A percentile compares a stretch with the other conserved stretches of the same genome.
Conservation (phyloP, 2,888 invertebrate genomes). For the Drosophila sordidula region DNA sequence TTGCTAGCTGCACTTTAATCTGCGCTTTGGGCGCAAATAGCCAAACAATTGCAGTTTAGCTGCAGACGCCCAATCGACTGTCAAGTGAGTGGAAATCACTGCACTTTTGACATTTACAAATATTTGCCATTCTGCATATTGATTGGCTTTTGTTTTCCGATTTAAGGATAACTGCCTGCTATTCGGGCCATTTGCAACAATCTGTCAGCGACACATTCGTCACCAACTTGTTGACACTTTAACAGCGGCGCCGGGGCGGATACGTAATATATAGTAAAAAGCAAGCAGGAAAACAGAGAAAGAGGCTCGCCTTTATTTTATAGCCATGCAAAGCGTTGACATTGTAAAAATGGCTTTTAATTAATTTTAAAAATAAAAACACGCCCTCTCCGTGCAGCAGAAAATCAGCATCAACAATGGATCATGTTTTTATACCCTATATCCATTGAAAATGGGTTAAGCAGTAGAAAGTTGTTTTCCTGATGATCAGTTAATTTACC, state of each 20-base stretch:
- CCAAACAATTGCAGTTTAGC: conserved; percentile 71
- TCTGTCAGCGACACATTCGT: conserved; percentile 62
- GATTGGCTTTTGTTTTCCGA: conserved; percentile 55
- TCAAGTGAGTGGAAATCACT: conserved; percentile 59
- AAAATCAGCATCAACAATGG: not conserved
- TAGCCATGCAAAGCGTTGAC: conserved; percentile 60
- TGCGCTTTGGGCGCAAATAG: conserved; percentile 51
- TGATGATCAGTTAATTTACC: not conserved
- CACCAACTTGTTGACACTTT: conserved; percentile 77
- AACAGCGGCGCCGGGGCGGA: conserved; percentile 32
- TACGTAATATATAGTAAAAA: conserved; percentile 14
- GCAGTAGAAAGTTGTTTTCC: not conserved
- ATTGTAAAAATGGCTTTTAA: conserved; percentile 72
- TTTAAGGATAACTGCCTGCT: conserved; percentile 26
- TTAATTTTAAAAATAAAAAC: conserved; percentile 55
- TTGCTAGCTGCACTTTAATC: conserved; percentile 16
- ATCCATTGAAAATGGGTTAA: not conserved
- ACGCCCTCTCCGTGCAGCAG: not conserved
- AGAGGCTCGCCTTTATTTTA: conserved; percentile 34
- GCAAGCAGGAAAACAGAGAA: not conserved
- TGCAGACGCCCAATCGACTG: conserved; percentile 40
- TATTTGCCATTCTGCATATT: conserved; percentile 69
- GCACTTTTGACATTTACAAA: conserved; percentile 58
- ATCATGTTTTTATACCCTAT: not conserved
- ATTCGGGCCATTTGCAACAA: conserved; percentile 27